Evolutionary conservation across 2,113 vertebrate species (phyloP).

Genomic region (Muntiacus reevesi): DNA sequence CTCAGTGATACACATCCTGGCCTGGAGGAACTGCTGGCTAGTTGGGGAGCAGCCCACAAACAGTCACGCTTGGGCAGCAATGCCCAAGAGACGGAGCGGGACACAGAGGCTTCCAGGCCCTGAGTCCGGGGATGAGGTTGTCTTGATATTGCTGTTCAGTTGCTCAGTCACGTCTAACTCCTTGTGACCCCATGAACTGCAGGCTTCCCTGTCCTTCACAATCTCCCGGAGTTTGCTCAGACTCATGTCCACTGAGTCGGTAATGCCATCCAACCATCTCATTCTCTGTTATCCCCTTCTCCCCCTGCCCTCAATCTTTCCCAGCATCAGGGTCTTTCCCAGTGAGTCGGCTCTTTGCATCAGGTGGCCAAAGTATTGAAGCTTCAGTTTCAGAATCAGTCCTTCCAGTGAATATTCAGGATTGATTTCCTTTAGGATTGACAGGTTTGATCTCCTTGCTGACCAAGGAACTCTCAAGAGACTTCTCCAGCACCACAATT

Average conservation of each 20-base stretch:
- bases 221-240: neutral
- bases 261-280: neutral
- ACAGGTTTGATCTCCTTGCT: neutral
- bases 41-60: neutral
- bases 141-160: neutral
- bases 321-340: neutral
- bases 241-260: neutral
- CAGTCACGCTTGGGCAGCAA: accelerated
- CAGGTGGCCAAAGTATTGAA: neutral
- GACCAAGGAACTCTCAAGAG: neutral
- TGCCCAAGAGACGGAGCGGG: neutral
- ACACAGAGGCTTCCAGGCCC: neutral
- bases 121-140: neutral
- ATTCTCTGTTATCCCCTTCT: neutral
- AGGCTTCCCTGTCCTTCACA: neutral
- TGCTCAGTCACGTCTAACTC: neutral
- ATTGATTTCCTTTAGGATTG: neutral
- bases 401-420: neutral
- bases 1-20: neutral
- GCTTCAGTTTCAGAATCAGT: neutral
- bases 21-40: neutral
- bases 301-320: neutral
- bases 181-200: neutral
- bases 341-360: neutral
- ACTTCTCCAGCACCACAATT: neutral